Evolutionary conservation across 2,113 vertebrate species (phyloP), one percentile per base, ranked within the genome.

Genomic region (Macheiramphus alcinus): DNA sequence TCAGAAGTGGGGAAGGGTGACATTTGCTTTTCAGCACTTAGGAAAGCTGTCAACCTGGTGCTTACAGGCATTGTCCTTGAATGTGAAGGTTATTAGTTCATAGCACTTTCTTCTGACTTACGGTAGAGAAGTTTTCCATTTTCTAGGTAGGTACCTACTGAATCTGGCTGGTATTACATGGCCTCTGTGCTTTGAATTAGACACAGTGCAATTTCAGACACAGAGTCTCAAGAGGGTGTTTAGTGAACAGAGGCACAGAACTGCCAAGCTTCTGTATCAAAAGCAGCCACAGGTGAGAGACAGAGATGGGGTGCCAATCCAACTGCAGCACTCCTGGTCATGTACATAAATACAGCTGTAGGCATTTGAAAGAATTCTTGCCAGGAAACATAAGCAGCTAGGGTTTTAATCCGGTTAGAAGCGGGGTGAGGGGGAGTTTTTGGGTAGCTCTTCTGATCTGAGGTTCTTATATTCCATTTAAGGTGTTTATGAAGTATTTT

Each of bases 401-500:
- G 10, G 42, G 12, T 93, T 89, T 93, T 63, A 78, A 84, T 50
- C 23, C 43, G 22, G 31, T 65, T 83, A 72, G 38, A 56, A 83
- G 20, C 66, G 38, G 15, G 32, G 32, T 74, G 36, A 61, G 26
- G 36, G 38, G 31, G n/a, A 10, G 21, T 5, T 80, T 94, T 93
- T 91, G 21, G 55, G 53, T 32, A 78, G 9, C 16, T 71, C 4
- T 84, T 78, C 92, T 74, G n/a, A 76, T 93, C 27, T 70, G 50
- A 4, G 3, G 10, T 58, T 91, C 80, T 88, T 86, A 31, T 84
- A 90, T 88, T 86, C 34, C 50, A 62, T 83, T 93, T 70, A 76
- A 86, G 63, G 71, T 73, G 58, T 65, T 95, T 58, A 86, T 74
- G 55, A 93, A 89, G 45, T 84, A 89, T 91, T 95, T 93, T 74